Evolutionary conservation across 2,113 vertebrate species (phyloP).

Genomic region (Saiga tatarica): DNA sequence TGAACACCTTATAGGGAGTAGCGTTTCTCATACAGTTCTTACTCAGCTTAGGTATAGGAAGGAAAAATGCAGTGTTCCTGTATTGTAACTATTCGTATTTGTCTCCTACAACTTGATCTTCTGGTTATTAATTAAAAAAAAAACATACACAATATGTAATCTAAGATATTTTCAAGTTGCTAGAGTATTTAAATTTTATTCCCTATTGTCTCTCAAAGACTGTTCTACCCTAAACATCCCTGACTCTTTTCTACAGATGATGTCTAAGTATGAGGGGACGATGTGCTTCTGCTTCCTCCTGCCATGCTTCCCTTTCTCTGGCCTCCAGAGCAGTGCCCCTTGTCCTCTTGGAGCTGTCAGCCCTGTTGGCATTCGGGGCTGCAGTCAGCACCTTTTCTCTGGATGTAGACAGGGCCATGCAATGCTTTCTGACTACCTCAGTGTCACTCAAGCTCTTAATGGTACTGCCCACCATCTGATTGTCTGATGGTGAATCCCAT

Average conservation of each 20-base stretch:
- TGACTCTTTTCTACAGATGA: not conserved
- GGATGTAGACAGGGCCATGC: too few relatives aligned
- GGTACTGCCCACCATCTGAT: not conserved
- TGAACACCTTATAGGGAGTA: not conserved
- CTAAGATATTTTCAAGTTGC: not conserved
- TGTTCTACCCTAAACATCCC: not conserved
- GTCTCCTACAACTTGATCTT: not conserved
- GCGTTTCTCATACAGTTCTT: not conserved
- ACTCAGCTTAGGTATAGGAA: not conserved
- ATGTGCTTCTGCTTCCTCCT: not conserved
- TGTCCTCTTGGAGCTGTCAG: not conserved
- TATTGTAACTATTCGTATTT: not conserved
- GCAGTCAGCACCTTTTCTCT: not conserved
- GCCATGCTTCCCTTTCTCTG: not conserved
- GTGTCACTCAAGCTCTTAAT: not conserved
- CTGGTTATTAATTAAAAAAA: not conserved
- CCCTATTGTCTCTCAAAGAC: not conserved
- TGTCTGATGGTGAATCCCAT: not conserved
- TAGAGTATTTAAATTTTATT: not conserved
- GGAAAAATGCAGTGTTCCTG: not conserved
- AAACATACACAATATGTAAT: not conserved
- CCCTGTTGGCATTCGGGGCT: not conserved
- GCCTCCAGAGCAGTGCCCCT: not conserved
- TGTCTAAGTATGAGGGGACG: not conserved
- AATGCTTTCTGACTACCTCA: not conserved